Percentiles rank a stretch among this genome's conserved stretches.
Conservation (phyloP, 1,140 invertebrate species). For the Trinorchestia longiramus region DNA sequence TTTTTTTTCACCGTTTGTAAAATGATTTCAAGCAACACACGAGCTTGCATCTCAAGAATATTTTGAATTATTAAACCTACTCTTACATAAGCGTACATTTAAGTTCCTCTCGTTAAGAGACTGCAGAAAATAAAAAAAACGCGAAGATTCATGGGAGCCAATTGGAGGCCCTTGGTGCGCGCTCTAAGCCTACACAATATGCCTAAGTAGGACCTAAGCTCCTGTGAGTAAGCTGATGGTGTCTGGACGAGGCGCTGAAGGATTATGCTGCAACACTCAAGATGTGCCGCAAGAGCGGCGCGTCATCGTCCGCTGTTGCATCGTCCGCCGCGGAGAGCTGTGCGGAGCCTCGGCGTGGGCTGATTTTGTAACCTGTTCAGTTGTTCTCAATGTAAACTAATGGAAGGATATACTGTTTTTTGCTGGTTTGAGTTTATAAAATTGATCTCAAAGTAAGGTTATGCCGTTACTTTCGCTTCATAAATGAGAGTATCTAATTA, state of each 20-base stretch:
- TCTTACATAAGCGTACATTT: background rate
- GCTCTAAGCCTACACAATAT: conserved; percentile 7
- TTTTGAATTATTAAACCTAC: background rate
- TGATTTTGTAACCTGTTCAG: no score
- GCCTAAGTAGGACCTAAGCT: conserved; percentile 6
- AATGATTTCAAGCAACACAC: background rate
- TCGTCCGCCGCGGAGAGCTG: background rate
- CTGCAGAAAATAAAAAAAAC: background rate
- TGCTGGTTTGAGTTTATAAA: no score
- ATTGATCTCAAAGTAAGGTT: no score
- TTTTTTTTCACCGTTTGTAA: background rate
- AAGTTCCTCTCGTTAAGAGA: background rate
- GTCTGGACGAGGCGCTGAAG: background rate
- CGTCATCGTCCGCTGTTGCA: no score
- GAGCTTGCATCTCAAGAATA: background rate
- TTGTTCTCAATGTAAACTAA: no score
- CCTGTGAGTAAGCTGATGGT: conserved; percentile 6
- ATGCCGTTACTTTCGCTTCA: no score
- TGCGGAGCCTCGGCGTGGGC: no score
- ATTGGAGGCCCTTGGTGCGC: background rate
- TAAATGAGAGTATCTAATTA: no score
- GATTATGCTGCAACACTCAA: background rate
- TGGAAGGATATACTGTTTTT: no score
- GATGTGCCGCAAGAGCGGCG: background rate
- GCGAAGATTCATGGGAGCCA: background rate